Evolutionary conservation across 2,113 vertebrate genomes (phyloP), one percentile per base, ranked within the genome.

Genomic region (Verasper variegatus): DNA sequence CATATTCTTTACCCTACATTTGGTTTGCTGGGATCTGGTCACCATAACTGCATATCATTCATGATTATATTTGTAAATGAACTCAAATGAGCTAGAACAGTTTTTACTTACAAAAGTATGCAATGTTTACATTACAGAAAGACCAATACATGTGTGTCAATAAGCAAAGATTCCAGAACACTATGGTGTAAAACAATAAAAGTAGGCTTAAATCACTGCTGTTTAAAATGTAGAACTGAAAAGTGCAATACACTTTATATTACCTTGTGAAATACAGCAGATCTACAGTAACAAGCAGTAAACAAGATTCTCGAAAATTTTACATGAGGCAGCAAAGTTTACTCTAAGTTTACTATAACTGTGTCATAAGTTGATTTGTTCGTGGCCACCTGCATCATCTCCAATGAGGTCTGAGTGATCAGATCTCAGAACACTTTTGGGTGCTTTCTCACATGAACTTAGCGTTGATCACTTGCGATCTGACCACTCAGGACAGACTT

Each of bases 41-140:
- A 37, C 35, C 35, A 37, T 31, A 35, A 35, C 5, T 35, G 31
- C 31, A 35, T 11, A 42, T 13, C 12, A 42, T 42, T 42, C 11
- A 42, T 42, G 13, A 49, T 6, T 64, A 11, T 40, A 62, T 52
- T 42, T 24, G 26, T 35, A 31, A 59, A 27, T 27, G 17, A 78
- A 55, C 58, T 51, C 35, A 42, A 42, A 42, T 13, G 40, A 42
- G 40, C 2, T 0, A 20, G 51, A 60, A 63, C 24, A 6, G 26
- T 60, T 59, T 85, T 67, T 62, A 74, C 62, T 74, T 8, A 11
- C 20, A 64, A 73, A 61, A 23, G 24, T 45, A 23, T 59, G 4
- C 15, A 45, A 21, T 35, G 37, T 66, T 54, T 58, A 61, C 20
- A 42, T 23, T 52, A 74, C 42, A 64, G 8, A 59, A 40, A 73